Conservation (phyloP, 92 coral and sea anemone species). For the Parazoanthus darwini region DNA sequence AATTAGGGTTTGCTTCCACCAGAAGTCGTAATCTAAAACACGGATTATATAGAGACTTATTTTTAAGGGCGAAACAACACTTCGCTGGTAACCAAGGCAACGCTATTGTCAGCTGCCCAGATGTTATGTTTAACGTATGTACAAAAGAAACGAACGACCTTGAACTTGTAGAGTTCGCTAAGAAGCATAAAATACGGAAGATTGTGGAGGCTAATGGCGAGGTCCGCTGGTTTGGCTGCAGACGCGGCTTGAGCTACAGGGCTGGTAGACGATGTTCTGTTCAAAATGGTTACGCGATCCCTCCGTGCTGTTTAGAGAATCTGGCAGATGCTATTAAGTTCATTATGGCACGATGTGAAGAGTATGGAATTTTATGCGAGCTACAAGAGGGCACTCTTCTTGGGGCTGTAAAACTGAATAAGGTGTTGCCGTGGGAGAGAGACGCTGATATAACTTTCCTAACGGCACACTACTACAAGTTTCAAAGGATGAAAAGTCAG, state of each 20-base stretch:
- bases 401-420: constrained; percentile 83
- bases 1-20: constrained; percentile 45
- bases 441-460: constrained; percentile 87
- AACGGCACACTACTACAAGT: constrained; percentile 65
- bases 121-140: constrained; percentile 70
- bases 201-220: constrained; percentile 72
- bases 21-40: constrained; percentile 13
- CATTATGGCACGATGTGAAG: constrained; percentile 76
- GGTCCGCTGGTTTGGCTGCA: constrained; percentile 89
- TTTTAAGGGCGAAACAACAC: constrained; percentile 61
- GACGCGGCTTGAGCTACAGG: constrained; percentile 71
- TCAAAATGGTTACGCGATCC: constrained; percentile 70
- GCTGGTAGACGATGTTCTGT: constrained; percentile 63
- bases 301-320: constrained; percentile 93
- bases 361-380: constrained; percentile 70
- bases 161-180: constrained; percentile 63
- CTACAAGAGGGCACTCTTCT: constrained; percentile 88
- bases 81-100: constrained; percentile 51
- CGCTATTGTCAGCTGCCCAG: constrained; percentile 81
- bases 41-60: constrained; percentile 72
- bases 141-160: constrained; percentile 31
- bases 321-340: constrained; percentile 86
- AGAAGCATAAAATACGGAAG: constrained; percentile 66
- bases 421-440: constrained; percentile 88
- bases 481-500: constrained; percentile 45